Conservation (phyloP, 2,888 invertebrate genomes). For the Axea sp. region DNA sequence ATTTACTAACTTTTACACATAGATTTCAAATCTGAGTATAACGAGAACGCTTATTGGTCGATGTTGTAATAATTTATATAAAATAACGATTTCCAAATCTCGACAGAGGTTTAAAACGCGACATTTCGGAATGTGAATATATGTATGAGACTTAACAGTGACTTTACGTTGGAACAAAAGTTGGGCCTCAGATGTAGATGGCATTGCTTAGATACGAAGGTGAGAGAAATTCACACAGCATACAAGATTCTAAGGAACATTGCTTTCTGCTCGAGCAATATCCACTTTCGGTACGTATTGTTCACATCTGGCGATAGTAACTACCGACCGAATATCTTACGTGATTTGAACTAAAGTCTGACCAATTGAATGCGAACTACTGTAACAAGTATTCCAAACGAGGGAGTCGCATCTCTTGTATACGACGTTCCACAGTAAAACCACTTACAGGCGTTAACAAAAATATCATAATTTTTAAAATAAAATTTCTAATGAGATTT, state of each 20-base stretch:
- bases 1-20: too few species aligned
- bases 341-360: slow-evolving; percentile 62
- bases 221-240: slow-evolving; percentile 41
- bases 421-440: slow-evolving; percentile 15
- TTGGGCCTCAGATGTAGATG: slow-evolving; percentile 47
- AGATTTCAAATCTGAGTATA: slow-evolving; percentile 8
- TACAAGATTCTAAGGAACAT: slow-evolving; percentile 47
- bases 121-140: slow-evolving; percentile 42
- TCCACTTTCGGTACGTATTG: slow-evolving; percentile 65
- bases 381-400: slow-evolving; percentile 38
- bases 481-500: too few species aligned
- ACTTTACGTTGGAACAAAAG: slow-evolving; percentile 39
- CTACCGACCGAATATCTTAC: slow-evolving; percentile 63
- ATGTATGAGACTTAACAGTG: slow-evolving; percentile 51
- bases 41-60: slow-evolving; percentile 18
- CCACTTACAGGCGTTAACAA: slow-evolving; percentile 7
- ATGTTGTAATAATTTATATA: slow-evolving; percentile 15
- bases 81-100: slow-evolving; percentile 32
- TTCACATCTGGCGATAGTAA: slow-evolving; percentile 66
- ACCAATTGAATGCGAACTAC: slow-evolving; percentile 63
- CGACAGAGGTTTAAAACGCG: slow-evolving; percentile 5
- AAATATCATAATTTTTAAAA: too few species aligned
- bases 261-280: slow-evolving; percentile 57
- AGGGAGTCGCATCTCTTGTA: slow-evolving; percentile 31
- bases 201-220: slow-evolving; percentile 32